Evolutionary conservation across 2,888 invertebrate genomes (phyloP).

Genomic region (Zygogramma bicolorata): DNA sequence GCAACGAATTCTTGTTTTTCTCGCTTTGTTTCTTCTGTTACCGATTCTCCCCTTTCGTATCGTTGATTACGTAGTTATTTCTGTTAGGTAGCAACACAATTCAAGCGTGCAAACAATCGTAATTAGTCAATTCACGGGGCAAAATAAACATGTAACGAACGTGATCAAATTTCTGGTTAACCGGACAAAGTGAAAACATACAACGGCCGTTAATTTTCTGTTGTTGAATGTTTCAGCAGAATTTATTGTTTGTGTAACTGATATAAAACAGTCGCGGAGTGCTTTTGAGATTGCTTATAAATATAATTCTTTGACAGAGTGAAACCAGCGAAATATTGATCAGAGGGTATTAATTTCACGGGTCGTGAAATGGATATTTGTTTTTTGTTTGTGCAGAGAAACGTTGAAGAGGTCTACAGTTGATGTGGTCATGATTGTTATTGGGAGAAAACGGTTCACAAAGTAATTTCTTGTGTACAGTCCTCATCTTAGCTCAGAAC

Average conservation of each 20-base stretch:
- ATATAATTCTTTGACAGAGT: not conserved
- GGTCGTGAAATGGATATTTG: too few species aligned
- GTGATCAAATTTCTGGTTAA: conserved; percentile 29
- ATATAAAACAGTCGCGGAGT: not conserved
- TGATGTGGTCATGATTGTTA: too few species aligned
- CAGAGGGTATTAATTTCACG: not conserved
- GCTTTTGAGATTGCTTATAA: not conserved
- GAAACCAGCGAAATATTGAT: not conserved
- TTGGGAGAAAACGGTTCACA: too few species aligned
- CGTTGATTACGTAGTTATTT: not conserved
- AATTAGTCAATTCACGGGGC: conserved; percentile 27
- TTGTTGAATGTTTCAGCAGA: not conserved
- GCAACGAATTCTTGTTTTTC: not conserved
- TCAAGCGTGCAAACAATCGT: not conserved
- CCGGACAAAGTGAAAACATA: conserved; percentile 22
- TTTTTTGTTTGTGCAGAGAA: too few species aligned
- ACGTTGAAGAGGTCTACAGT: too few species aligned
- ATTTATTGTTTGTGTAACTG: conserved; percentile 4
- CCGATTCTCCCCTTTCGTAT: not conserved
- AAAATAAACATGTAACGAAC: conserved; percentile 29
- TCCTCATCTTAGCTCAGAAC: too few species aligned
- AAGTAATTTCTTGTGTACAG: too few species aligned
- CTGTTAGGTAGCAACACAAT: not conserved
- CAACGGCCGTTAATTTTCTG: conserved; percentile 17
- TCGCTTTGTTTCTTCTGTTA: not conserved